phyloP scores from a whole-genome alignment of 1,140 invertebrate genomes.

The Drosophila guanche region DNA sequence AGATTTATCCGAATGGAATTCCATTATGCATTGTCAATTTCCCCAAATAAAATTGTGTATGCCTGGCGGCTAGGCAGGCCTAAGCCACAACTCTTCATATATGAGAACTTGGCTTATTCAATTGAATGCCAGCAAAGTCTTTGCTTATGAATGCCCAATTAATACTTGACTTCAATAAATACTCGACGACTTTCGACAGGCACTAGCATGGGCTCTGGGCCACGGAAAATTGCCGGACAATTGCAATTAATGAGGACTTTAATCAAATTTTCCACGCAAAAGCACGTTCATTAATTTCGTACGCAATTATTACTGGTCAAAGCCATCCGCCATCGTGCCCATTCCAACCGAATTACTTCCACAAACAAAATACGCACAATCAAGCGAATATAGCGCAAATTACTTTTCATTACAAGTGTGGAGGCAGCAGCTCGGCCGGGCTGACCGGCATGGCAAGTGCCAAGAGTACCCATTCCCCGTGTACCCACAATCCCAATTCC shows the following conservation, averaged over 20 bases:
- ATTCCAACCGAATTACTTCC: constrained; percentile 40
- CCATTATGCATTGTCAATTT: constrained; percentile 41
- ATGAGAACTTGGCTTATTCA: constrained; percentile 37
- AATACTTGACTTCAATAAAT: constrained; percentile 42
- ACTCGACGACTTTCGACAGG: constrained; percentile 32
- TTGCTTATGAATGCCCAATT: constrained; percentile 49
- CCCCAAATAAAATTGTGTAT: constrained; percentile 5
- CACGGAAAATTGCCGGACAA: constrained; percentile 59
- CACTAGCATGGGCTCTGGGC: constrained; percentile 4
- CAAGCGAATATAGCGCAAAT: constrained; percentile 74
- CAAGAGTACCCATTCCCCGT: no score
- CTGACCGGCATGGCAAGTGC: constrained; percentile 67
- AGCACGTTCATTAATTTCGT: constrained; percentile 80
- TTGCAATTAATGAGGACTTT: constrained; percentile 76
- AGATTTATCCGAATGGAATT: constrained; percentile 43
- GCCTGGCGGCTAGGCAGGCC: constrained; percentile 21
- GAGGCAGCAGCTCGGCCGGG: constrained; percentile 20
- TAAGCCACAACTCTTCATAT: constrained; percentile 20
- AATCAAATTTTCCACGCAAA: constrained; percentile 75
- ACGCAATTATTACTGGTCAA: constrained; percentile 70
- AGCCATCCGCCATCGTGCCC: constrained; percentile 14
- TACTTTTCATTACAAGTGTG: constrained; percentile 79
- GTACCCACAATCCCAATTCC: constrained; percentile 15
- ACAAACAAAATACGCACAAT: constrained; percentile 78
- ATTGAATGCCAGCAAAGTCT: constrained; percentile 40